A percentile compares a stretch with the other conserved stretches of the same genome.
Conservation (phyloP, 2,888 invertebrate species). For the Eledona agricola region DNA sequence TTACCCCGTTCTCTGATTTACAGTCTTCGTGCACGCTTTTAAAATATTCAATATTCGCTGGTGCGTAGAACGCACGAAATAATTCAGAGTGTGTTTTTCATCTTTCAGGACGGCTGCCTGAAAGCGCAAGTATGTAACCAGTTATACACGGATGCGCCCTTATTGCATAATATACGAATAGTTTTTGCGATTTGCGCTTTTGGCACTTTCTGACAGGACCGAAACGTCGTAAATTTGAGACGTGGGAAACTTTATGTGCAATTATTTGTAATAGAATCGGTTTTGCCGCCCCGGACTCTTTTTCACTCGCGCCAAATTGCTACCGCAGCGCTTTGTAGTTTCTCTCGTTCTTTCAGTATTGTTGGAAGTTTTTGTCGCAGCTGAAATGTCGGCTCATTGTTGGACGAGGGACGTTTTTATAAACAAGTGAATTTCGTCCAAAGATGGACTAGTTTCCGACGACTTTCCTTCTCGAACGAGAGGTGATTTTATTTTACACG, state of each 20-base stretch:
- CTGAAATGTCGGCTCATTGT: no score
- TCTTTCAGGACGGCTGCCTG: constrained; percentile 9
- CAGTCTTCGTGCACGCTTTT: constrained; percentile 8
- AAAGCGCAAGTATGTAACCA: constrained; percentile 27
- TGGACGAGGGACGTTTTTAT: no score
- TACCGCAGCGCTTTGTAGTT: no score
- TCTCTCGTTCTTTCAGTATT: no score
- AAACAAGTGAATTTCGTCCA: no score
- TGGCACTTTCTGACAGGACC: no score
- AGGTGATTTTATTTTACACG: no score
- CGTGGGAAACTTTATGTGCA: neutral
- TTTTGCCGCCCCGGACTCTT: constrained; percentile 1
- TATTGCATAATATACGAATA: constrained; percentile 22
- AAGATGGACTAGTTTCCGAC: no score
- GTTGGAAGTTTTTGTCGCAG: no score
- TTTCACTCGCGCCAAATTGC: no score
- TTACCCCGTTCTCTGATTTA: constrained; percentile 16
- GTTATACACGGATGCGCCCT: constrained; percentile 10
- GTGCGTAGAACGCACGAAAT: constrained; percentile 5
- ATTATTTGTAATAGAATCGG: constrained; percentile 1
- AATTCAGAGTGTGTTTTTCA: constrained; percentile 2
- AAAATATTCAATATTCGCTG: constrained; percentile 11
- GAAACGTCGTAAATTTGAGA: constrained; percentile 3
- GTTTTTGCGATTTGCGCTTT: constrained; percentile 1
- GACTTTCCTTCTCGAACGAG: no score